A percentile compares a stretch with the other conserved stretches of the same genome.
phyloP scores from a whole-genome alignment of 2,113 vertebrate species.

The Gambusia holbrooki region DNA sequence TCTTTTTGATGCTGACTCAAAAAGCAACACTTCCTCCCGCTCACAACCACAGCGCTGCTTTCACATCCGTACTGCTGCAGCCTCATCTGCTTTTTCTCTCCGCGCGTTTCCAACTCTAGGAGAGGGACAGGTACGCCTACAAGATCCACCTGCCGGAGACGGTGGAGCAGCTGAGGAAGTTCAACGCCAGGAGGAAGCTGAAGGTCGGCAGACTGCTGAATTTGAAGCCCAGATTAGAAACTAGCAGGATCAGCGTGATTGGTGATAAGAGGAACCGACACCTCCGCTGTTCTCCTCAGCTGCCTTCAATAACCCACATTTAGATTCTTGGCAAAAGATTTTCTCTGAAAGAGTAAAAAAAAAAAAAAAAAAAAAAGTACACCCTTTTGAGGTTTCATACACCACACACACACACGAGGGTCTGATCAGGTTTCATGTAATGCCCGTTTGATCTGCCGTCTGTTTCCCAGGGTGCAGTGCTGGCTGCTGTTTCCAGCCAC shows the following conservation, averaged over 20 bases:
- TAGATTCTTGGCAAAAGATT: neutral
- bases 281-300: neutral
- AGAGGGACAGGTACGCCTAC: slow-evolving; percentile 98
- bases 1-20: neutral
- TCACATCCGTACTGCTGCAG: slow-evolving; percentile 12
- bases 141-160: slow-evolving; percentile 99
- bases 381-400: neutral
- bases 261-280: neutral
- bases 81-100: neutral
- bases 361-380: no score
- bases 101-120: slow-evolving; percentile 72
- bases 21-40: slow-evolving; percentile 18
- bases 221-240: neutral
- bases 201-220: slow-evolving; percentile 82
- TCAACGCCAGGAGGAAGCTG: slow-evolving; percentile 98
- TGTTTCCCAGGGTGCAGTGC: slow-evolving; percentile 89
- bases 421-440: no score
- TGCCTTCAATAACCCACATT: slow-evolving; percentile 11
- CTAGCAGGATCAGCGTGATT: accelerated
- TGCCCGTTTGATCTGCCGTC: neutral
- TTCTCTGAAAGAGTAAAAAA: neutral
- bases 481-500: slow-evolving; percentile 99
- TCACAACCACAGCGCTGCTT: slow-evolving; percentile 21
- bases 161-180: slow-evolving; percentile 98
- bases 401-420: no score